A percentile compares a stretch with the other conserved stretches of the same genome.
Evolutionary conservation across 2,888 invertebrate species (phyloP).

Genomic region (Yponomeuta cagnagella): DNA sequence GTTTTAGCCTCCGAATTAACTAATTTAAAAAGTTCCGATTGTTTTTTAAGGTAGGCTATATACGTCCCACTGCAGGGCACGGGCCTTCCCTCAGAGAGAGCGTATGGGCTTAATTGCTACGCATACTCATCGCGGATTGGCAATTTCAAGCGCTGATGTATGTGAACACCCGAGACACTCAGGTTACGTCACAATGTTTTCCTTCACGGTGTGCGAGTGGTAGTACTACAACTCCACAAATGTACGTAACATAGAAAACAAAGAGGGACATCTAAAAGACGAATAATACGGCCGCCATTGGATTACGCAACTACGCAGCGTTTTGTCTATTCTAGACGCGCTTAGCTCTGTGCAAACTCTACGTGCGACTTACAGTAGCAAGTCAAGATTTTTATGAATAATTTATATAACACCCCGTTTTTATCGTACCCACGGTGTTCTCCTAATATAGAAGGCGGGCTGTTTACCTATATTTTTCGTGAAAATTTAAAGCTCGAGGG

Average conservation of each 20-base stretch:
- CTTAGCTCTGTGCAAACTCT: slow-evolving; percentile 2
- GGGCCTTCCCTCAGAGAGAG: no score
- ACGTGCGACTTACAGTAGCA: slow-evolving; percentile 24
- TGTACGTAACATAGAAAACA: not conserved
- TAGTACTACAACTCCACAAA: no score
- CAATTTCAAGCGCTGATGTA: no score
- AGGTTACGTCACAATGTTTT: no score
- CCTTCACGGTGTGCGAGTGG: no score
- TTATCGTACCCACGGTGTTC: slow-evolving; percentile 36
- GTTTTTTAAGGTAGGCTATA: no score
- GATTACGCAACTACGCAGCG: not conserved
- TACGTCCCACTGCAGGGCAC: no score
- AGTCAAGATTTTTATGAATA: slow-evolving; percentile 68
- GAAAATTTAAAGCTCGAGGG: slow-evolving; percentile 5
- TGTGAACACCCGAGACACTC: no score
- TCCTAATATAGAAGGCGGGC: slow-evolving; percentile 14
- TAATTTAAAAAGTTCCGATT: no score
- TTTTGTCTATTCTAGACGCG: not conserved
- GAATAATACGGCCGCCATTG: not conserved
- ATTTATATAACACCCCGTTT: slow-evolving; percentile 57
- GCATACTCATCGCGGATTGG: no score
- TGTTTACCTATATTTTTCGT: slow-evolving; percentile 11
- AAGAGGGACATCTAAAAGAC: not conserved
- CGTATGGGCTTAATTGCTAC: no score
- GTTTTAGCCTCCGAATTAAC: not conserved